Base-by-base conservation (phyloP, 2,888 invertebrate species). In the Tuta absoluta region DNA sequence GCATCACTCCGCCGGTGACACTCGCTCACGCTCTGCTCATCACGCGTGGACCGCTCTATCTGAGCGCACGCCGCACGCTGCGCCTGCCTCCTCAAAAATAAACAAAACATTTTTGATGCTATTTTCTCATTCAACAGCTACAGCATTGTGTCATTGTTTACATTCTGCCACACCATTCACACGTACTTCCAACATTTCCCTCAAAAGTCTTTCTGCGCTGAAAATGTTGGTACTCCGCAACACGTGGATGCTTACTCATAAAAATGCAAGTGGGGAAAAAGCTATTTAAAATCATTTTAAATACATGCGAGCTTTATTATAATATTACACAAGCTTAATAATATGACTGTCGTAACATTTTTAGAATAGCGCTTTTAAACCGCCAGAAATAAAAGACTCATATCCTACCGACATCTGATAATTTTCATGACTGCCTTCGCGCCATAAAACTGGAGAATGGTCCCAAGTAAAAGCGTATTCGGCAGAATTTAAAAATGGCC, bases 1-100 rank as follows among this genome's bases (percentile, higher is more conserved):
- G 86, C 88, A 87, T 89, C 87, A 90, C 87, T 90, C 89, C 87
- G 87, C 89, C 87, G 87, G 88, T 92, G 86, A 88, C 86, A 84
- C 82, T 85, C 86, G 86, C 87, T 86, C 84, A 83, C 82, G 81
- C 78, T 79, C 70, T 65, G 65, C 66, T 65, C 64, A 38, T 66
- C 66, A 58, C 65, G 57, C 53, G 23, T 65, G 68, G 67, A 65
- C 62, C 58, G 49, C 59, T 63, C 65, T 48, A 48, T 48, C 38
- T 17, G 59, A 60, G 21, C 58, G 60, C 45, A 60, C 45, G 45
- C 45, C n/a, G 41, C 33, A 33, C 33, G 33, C 23, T 17, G 48
- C 41, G 24, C 48, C 24, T 60, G 45, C 48, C 24, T 60, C 21
- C 58, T 17, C 56, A 49, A 48, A 62, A 62, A 41, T 11, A 63